Conservation (phyloP, 2,888 invertebrate genomes). For the Oithona nana region DNA sequence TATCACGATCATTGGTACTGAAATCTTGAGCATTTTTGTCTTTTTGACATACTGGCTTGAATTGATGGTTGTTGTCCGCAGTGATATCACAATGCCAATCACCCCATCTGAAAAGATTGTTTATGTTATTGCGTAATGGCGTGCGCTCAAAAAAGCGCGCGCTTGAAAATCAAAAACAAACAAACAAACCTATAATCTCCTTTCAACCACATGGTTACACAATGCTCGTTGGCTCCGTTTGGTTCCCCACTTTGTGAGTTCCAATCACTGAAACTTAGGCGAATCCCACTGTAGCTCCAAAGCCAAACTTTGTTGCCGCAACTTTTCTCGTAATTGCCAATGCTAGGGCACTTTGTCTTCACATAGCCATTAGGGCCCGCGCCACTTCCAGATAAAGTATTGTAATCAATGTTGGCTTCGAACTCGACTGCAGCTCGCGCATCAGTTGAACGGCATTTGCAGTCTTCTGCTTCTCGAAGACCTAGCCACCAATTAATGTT, state of each 20-base stretch:
- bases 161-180: too few species aligned
- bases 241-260: not conserved
- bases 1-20: not conserved
- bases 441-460: not conserved
- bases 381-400: not conserved
- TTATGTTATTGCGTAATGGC: too few species aligned
- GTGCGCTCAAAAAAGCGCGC: too few species aligned
- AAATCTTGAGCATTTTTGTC: not conserved
- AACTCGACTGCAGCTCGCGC: not conserved
- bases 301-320: not conserved
- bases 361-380: not conserved
- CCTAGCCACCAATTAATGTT: not conserved
- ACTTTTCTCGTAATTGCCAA: not conserved
- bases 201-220: not conserved
- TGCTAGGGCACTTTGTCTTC: not conserved
- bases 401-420: not conserved
- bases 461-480: not conserved
- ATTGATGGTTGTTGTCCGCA: not conserved
- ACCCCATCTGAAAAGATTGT: not conserved
- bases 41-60: not conserved
- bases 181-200: too few species aligned
- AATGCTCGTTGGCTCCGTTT: not conserved
- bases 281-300: not conserved
- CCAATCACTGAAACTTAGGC: not conserved
- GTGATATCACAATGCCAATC: not conserved